Conservation (phyloP, 2,888 invertebrate genomes). For the Neria commutata region DNA sequence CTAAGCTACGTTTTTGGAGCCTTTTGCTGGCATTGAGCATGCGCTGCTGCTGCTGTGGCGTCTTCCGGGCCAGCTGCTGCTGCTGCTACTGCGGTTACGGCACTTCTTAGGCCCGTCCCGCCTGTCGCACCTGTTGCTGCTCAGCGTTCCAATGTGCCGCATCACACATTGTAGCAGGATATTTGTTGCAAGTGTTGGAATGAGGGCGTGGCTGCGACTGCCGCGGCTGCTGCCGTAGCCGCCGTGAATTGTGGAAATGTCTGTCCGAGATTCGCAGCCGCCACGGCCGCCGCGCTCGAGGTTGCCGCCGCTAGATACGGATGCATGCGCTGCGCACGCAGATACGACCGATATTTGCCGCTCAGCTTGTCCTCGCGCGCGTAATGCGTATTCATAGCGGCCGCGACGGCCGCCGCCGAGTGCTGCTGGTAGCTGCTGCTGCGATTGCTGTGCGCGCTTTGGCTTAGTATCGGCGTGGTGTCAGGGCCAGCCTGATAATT, state of each 20-base stretch:
- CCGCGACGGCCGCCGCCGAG: constrained; percentile 14
- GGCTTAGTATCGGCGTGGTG: constrained; percentile 51
- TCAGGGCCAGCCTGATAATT: constrained; percentile 63
- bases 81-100: constrained; percentile 13
- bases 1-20: constrained; percentile 13
- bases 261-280: constrained; percentile 51
- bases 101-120: constrained; percentile 20
- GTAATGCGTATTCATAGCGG: constrained; percentile 18
- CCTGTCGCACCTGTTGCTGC: constrained; percentile 12
- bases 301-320: constrained; percentile 65
- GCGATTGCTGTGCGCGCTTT: constrained; percentile 30
- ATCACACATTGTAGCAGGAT: constrained; percentile 69
- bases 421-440: constrained; percentile 22
- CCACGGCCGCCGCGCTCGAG: constrained; percentile 62
- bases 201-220: constrained; percentile 52
- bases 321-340: constrained; percentile 67
- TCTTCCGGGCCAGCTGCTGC: constrained; percentile 5
- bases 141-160: constrained; percentile 27
- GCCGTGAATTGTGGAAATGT: constrained; percentile 64
- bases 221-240: constrained; percentile 50
- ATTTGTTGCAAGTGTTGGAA: constrained; percentile 65
- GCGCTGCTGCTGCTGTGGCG: constrained; percentile 5
- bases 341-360: constrained; percentile 67
- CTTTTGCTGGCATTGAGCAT: constrained; percentile 19
- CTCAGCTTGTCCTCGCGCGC: constrained; percentile 50